Conservation (phyloP, 2,888 invertebrate species). For the Abscondita cerata region DNA sequence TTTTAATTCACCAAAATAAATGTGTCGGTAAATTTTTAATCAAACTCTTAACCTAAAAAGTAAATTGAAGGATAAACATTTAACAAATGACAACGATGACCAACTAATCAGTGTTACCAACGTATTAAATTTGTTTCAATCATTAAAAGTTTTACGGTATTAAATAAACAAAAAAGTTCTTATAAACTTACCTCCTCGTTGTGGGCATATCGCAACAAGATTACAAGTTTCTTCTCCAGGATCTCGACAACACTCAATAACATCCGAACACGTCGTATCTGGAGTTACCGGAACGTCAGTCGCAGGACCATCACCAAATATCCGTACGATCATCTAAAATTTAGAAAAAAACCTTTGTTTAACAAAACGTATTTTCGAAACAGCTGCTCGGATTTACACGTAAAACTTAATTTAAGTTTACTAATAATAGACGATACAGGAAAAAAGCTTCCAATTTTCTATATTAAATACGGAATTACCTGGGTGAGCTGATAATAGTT, state of each 20-base stretch:
- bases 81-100: too few relatives aligned
- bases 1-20: too few relatives aligned
- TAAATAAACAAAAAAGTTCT: too few relatives aligned
- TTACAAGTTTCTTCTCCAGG: conserved; percentile 70
- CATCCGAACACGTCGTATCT: conserved; percentile 68
- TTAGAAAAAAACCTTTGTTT: not conserved
- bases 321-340: conserved; percentile 70
- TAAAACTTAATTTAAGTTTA: conserved; percentile 17
- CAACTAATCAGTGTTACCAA: too few relatives aligned
- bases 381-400: conserved; percentile 5
- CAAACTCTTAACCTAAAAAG: too few relatives aligned
- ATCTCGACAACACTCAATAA: conserved; percentile 71
- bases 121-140: too few relatives aligned
- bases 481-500: conserved; percentile 16
- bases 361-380: too few relatives aligned
- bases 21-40: too few relatives aligned
- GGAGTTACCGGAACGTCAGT: conserved; percentile 71
- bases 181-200: conserved; percentile 62
- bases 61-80: too few relatives aligned
- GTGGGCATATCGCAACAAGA: conserved; percentile 66
- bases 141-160: too few relatives aligned
- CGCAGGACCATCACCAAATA: conserved; percentile 65
- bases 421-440: conserved; percentile 16
- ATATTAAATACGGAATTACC: conserved; percentile 14
- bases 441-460: conserved; percentile 17